Base-by-base conservation (phyloP, 2,113 vertebrate species). In the Uria aalge region DNA sequence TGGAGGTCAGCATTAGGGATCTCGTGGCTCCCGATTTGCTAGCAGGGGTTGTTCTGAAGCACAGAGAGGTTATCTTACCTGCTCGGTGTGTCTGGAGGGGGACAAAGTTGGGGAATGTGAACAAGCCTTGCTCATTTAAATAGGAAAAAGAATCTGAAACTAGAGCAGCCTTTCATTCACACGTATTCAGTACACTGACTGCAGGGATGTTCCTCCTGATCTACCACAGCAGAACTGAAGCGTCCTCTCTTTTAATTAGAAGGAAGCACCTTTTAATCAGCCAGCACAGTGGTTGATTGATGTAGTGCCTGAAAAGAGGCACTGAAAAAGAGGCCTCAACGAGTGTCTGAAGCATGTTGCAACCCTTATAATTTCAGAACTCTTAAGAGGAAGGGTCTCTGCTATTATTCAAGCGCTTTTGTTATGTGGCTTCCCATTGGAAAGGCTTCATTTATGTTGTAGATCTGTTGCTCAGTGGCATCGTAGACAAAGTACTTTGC, bases 251-350 rank as follows among this genome's bases (percentile, higher is more conserved):
- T 69, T 87, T 91, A 84, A 79, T 95, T 93, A 94, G 76, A 64
- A 87, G 56, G 80, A 91, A 92, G 64, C 48, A 84, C 80, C 74
- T 95, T 92, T 93, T 92, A 93, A 94, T 95, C 78, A 94, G 69
- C 67, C 64, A 68, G 89, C 24, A 52, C n/a, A 52, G 19, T 41
- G 63, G 63, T 76, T 96, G 83, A 63, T 74, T 90, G 92, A 91
- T 74, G 71, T n/a, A 84, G n/a, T 82, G 48, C 41, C 91, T 94
- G 84, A 81, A 85, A 77, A 93, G 55, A 77, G 29, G 45, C 45
- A 29, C 36, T 41, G 30, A 71, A 89, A 73, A 85, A 68, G 76
- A 83, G 56, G 24, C n/a, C 55, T 74, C 74, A 53, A 71, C 1
- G 5, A 85, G 24, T 22, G 60, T 69, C 55, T 88, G 79, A 89